Evolutionary conservation across 2,113 vertebrate species (phyloP), one percentile per base, ranked within the genome.

Genomic region (Petaurus breviceps): DNA sequence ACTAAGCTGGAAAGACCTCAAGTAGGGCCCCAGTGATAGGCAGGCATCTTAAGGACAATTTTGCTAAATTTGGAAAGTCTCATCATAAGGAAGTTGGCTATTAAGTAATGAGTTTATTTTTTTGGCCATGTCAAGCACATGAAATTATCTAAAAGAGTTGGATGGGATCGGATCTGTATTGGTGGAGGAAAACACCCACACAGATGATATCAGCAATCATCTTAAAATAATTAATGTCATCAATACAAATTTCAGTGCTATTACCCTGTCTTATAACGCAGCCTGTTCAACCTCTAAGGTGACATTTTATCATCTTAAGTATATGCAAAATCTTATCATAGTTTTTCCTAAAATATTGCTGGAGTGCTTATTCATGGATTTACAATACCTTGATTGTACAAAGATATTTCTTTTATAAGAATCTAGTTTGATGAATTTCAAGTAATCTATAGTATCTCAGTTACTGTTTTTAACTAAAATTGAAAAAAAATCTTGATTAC

Each of bases 381-480:
- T 25, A 93, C 92, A 94, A 49, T 92, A 91, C 50, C 28, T 95
- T 95, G 10, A 1, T 3, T 53, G 0, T 54, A 49, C 0, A 61
- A 68, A 92, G 3, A 61, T 91, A 95, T 90, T 11, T 8, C 22
- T 94, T 23, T 90, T 95, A 51, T 43, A 92, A 84, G 51, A 94
- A 93, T 91, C 93, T 92, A n/a, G 89, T 97, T 93, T 28, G 10
- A 61, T 91, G 37, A 8, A 37, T 68, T 68, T 68, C 11, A 68
- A 68, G 31, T 68, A 11, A 68, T 14, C 57, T 68, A 37, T 68
- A 68, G 3, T 68, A 26, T 37, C 43, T 90, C 93, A 92, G 49
- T n/a, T 57, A 54, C 94, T 46, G 47, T 43, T 96, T 94, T 91
- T 93, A 16, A 94, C 12, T 95, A 94, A 94, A 96, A 93, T 19